Evolutionary conservation across 1,140 invertebrate genomes (phyloP).

Genomic region (Doryteuthis pealeii): DNA sequence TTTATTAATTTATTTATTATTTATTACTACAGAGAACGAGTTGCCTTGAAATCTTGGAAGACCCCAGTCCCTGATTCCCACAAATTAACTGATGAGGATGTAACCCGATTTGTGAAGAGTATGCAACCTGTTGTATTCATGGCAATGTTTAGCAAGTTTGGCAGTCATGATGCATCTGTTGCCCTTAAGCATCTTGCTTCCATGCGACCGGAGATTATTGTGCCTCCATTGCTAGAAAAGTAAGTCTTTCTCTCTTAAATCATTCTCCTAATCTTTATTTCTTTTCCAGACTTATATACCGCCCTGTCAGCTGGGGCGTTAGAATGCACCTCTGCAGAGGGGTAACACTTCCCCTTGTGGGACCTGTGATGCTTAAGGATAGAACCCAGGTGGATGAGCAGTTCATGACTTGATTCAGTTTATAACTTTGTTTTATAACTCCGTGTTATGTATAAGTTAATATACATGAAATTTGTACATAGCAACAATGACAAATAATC

Average conservation of each 20-base stretch:
- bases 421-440: no score
- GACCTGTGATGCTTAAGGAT: no score
- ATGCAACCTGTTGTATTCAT: conserved; percentile 71
- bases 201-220: conserved; percentile 78
- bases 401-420: no score
- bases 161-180: conserved; percentile 67
- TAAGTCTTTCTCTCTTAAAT: conserved; percentile 44
- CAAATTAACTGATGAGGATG: conserved; percentile 77
- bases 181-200: conserved; percentile 76
- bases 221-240: conserved; percentile 80
- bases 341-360: no score
- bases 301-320: no score
- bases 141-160: conserved; percentile 77
- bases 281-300: no score
- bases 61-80: conserved; percentile 68
- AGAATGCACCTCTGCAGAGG: no score
- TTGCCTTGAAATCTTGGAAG: conserved; percentile 69
- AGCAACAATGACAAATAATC: no score
- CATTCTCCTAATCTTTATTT: no score
- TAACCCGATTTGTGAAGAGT: conserved; percentile 79
- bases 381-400: no score
- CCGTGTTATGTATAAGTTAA: no score
- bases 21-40: conserved; percentile 66
- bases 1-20: conserved; percentile 2
- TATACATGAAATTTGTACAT: no score